Evolutionary conservation across 2,113 vertebrate genomes (phyloP), one percentile per base, ranked within the genome.

Genomic region (Seriola dumerili): DNA sequence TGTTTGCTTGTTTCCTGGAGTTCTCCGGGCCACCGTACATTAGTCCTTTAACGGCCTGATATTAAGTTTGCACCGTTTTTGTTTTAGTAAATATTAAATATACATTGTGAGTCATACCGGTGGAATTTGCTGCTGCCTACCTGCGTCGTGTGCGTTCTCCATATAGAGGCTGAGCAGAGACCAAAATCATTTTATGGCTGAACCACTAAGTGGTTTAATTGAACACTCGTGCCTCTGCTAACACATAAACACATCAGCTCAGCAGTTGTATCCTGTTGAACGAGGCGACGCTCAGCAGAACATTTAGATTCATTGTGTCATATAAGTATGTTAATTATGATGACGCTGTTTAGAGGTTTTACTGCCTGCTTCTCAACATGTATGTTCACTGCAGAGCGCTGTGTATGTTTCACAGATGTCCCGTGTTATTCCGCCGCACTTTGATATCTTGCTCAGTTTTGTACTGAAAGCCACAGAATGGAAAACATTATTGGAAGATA

Each of bases 401-500:
- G 46, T 75, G 23, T 72, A 70, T 84, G 70, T 72, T 76, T 52
- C 57, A 61, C 87, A 89, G 82, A 86, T 91, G 87, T 88, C 81
- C 10, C 14, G 5, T 50, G 62, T 78, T 19, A 38, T 61, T 61
- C 29, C 2, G 61, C 40, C 55, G 19, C 69, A 72, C 86, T 90
- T 78, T 77, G 86, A 89, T 88, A 83, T 90, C 72, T 88, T 80
- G 70, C 66, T 85, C 54, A 25, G 85, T 19, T 78, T 78, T 62
- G 42, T 65, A 74, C 76, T 84, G 79, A 86, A 85, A 92, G 80
- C 82, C 80, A 59, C 77, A 83, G 70, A 87, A 82, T 86, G 79
- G 73, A 87, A 91, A 92, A 88, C 79, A 84, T 90, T 86, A 87
- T 92, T 91, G 79, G 77, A 92, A 83, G 67, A 88, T 88, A 89